phyloP scores from a whole-genome alignment of 2,797 vertebrate genomes.

The Muscicapa striata region DNA sequence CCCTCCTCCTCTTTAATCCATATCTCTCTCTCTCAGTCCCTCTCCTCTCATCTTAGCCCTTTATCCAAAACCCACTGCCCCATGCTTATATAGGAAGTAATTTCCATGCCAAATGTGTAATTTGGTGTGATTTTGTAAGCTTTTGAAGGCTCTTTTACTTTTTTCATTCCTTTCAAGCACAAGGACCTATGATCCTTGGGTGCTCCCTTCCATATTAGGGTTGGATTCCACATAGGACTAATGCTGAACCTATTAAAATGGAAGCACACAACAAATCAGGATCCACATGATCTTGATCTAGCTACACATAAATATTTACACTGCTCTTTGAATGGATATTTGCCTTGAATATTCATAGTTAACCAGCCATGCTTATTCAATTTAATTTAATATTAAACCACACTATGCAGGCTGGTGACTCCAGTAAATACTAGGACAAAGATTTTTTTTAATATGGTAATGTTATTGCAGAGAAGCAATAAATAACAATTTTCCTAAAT shows the following conservation, averaged over 20 bases:
- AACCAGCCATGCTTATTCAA: neutral
- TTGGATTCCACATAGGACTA: fast-evolving
- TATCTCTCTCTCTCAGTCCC: neutral
- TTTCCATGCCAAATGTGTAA: neutral
- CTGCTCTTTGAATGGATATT: neutral
- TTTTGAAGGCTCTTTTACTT: neutral
- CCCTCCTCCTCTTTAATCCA: neutral
- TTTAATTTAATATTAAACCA: neutral
- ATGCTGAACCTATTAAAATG: neutral
- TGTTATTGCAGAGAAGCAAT: neutral
- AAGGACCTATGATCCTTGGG: neutral
- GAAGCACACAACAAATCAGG: neutral
- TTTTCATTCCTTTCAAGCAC: neutral
- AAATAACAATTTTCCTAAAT: neutral
- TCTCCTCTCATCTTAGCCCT: neutral
- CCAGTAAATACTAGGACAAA: neutral
- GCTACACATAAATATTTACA: neutral
- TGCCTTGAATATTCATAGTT: neutral
- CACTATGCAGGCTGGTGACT: neutral
- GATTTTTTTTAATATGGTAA: neutral
- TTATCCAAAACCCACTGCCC: neutral
- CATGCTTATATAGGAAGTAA: neutral
- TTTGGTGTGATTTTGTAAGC: neutral
- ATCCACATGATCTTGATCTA: neutral
- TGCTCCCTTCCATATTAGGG: neutral